phyloP scores from a whole-genome alignment of 2,113 vertebrate species.

The Antidorcas marsupialis region DNA sequence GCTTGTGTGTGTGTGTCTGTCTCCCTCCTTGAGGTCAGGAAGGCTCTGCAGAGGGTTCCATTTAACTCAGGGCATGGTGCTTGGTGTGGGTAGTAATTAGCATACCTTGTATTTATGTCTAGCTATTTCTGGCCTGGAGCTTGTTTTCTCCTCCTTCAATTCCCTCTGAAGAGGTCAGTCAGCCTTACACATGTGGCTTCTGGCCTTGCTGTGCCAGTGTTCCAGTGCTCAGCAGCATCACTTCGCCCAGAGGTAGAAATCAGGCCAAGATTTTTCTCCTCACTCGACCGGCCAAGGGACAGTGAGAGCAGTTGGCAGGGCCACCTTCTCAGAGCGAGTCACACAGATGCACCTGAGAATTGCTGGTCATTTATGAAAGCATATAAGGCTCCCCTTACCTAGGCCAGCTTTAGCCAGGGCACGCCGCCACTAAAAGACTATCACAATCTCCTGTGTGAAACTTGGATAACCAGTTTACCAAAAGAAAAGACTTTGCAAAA shows the following conservation, averaged over 20 bases:
- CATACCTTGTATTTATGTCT: conserved; percentile 67
- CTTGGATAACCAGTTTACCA: not conserved
- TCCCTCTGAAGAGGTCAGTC: conserved; percentile 24
- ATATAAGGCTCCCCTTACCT: not conserved
- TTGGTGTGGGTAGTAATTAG: conserved; percentile 66
- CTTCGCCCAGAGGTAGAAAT: not conserved
- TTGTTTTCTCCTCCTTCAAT: conserved; percentile 38
- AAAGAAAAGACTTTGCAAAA: not conserved
- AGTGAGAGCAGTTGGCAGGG: not conserved
- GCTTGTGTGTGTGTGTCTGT: not conserved
- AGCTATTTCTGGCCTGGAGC: conserved; percentile 61
- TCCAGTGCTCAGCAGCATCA: not conserved
- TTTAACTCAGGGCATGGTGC: conserved; percentile 34
- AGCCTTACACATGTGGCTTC: conserved; percentile 50
- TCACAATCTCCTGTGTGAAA: not conserved
- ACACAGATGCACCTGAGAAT: not conserved
- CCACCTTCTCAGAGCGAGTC: not conserved
- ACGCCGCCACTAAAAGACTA: not conserved
- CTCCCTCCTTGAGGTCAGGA: not conserved
- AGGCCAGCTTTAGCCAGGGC: not conserved
- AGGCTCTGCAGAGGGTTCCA: not conserved
- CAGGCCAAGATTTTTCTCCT: not conserved
- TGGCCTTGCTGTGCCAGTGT: not conserved
- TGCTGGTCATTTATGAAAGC: not conserved
- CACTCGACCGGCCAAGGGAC: not conserved